phyloP scores from a whole-genome alignment of 2,888 invertebrate genomes.

The Ferrisia virgata region DNA sequence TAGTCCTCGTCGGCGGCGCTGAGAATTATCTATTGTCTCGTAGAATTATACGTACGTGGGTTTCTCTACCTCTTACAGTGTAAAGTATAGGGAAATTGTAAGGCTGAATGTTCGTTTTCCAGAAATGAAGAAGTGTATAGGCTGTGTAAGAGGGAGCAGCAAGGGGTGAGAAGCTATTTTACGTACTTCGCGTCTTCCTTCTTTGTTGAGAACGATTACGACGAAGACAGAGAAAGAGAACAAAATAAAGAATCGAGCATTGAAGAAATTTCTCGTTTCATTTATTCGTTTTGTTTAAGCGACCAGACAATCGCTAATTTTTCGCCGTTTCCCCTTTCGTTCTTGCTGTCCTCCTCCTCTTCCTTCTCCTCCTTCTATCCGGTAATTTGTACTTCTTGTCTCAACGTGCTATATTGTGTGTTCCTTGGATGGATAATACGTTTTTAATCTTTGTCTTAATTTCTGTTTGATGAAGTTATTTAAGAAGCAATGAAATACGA shows the following conservation, averaged over 20 bases:
- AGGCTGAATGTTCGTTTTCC: background rate
- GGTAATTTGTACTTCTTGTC: too few relatives aligned
- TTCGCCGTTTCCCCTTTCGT: background rate
- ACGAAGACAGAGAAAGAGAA: background rate
- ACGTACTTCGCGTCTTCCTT: background rate
- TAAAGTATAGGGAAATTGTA: background rate
- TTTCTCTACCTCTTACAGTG: too few relatives aligned
- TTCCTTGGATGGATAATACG: too few relatives aligned
- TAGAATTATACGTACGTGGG: background rate
- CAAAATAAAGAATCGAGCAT: background rate
- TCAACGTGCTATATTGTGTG: too few relatives aligned
- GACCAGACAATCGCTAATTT: background rate
- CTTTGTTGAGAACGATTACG: background rate
- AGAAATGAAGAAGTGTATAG: background rate
- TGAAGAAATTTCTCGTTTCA: background rate
- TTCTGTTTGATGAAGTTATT: too few relatives aligned
- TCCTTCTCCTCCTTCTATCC: too few relatives aligned
- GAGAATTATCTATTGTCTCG: constrained; percentile 41
- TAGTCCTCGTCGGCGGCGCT: background rate
- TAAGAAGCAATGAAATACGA: too few relatives aligned
- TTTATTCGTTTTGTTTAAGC: background rate
- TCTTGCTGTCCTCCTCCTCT: too few relatives aligned
- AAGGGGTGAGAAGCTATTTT: background rate
- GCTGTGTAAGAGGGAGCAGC: background rate
- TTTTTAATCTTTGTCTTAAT: too few relatives aligned